Base-by-base conservation (phyloP, 2,888 invertebrate species). In the Nematopogon swammerdamellus region DNA sequence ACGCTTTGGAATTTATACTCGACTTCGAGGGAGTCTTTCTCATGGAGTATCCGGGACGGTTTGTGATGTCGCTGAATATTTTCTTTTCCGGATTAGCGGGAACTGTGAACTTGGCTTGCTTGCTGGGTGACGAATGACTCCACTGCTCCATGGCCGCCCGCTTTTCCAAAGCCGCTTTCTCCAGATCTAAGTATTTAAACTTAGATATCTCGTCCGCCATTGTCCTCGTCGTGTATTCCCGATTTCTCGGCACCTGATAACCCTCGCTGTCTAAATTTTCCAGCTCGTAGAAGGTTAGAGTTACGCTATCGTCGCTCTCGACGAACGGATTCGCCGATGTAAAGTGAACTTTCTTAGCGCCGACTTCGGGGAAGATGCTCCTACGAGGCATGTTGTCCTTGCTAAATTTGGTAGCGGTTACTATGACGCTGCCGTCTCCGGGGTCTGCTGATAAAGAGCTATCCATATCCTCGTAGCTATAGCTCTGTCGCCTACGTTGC, bases 381-480 rank as follows among this genome's bases (percentile, higher is more conserved):
- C 76, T 68, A 1, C 72, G 67, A 20, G 77, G 79, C 73, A 80
- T 70, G 54, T 72, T 73, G 4, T 72, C 74, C 29, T 67, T 64
- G 1, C 77, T 77, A 54, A 79, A 63, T 58, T 80, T 82, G 2
- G 69, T 69, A 0, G 82, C 80, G 10, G 84, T 84, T n/a, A 81
- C 65, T 14, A 81, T 63, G 44, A 81, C 70, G 47, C 82, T 83
- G 20, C 72, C 63, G 50, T 84, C 84, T 0, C 83, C 82, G 3
- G 76, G 62, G 53, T 83, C 84, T 0, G 84, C 84, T 0, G 84
- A 84, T 45, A 84, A 63, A 0, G 84, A 83, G 54, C 83, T 83
- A 59, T 84, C 82, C 20, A 84, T 63, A 55, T 84, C 84, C 49
- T 82, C 82, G 52, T 82, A 83, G 1, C 64, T 69, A 20, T 61